These are phyloP conservation scores for Drosophila pachea DNA, from an alignment of 1,140 invertebrate species.

Conservation along the genomic window DNA sequence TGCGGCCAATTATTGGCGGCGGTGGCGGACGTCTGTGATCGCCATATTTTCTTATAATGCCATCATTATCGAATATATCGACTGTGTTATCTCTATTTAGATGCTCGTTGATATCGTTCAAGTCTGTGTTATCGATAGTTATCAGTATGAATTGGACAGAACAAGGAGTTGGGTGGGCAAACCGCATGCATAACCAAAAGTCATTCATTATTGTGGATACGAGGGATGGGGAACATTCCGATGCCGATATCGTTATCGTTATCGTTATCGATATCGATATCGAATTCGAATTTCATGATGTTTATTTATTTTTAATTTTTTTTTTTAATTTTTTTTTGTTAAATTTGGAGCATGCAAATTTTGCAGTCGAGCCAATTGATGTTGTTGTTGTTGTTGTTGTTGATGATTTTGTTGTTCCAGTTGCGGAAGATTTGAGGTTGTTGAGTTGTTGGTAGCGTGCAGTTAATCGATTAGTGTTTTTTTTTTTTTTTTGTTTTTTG, in stretches of 20 bases:
- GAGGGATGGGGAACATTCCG: not conserved
- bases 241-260: constrained; percentile 5
- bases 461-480: constrained; percentile 66
- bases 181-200: constrained; percentile 6
- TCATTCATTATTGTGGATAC: too few species aligned
- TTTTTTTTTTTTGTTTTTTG: not conserved
- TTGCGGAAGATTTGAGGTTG: constrained; percentile 13
- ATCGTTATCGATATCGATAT: constrained; percentile 20
- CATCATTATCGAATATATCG: constrained; percentile 50
- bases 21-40: constrained; percentile 15
- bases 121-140: constrained; percentile 21
- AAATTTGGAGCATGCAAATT: constrained; percentile 55
- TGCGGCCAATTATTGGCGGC: constrained; percentile 13
- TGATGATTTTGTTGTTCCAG: constrained; percentile 18
- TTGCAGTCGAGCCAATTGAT: constrained; percentile 45
- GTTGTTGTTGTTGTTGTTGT: constrained; percentile 37
- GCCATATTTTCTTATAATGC: constrained; percentile 58
- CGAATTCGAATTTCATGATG: constrained; percentile 21
- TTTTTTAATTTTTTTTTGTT: constrained; percentile 7
- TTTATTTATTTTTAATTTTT: too few species aligned
- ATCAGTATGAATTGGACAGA: not conserved
- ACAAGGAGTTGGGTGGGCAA: not conserved
- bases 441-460: constrained; percentile 57
- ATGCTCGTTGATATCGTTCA: constrained; percentile 26
- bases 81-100: constrained; percentile 3